Evolutionary conservation across 2,888 invertebrate species (phyloP), one percentile per base, ranked within the genome.

Genomic region (Shargacucullia verbasci): DNA sequence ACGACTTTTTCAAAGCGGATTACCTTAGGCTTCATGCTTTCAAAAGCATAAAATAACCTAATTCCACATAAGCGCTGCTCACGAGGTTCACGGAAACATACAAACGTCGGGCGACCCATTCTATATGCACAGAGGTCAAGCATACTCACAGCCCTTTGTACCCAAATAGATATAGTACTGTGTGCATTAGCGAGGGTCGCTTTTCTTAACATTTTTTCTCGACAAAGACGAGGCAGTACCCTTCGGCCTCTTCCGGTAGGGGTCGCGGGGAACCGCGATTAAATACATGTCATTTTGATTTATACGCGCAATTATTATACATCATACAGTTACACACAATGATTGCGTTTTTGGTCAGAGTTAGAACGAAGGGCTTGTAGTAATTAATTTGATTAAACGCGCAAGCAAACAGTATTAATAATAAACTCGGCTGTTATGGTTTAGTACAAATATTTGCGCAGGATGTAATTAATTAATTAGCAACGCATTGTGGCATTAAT

Each of bases 241-340:
- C 80, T 81, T 81, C 85, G 83, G 84, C 81, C 73, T 74, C 76
- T 75, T 85, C 84, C 82, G 80, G 76, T 80, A 81, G 84, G 85
- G 87, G 83, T 82, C 79, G 78, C 71, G 73, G 71, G 70, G 75
- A 72, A 79, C 82, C 84, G 80, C 87, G 86, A 90, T 90, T 88
- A 90, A 88, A 88, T 82, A 87, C 82, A 85, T 86, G 89, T 88
- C 91, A 89, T 87, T 92, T 89, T 92, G 92, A 92, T 92, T 92
- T 91, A 92, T 92, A 80, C 74, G 71, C 70, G 82, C 86, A 86
- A 89, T 90, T 87, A 89, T 87, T 87, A 85, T 78, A 67, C 67
- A 62, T 63, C 59, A 61, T 39, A 57, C 48, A 64, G 38, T 47
- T 48, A 55, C 45, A 38, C 37, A 62, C 14, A 57, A 48, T 37